Evolutionary conservation across 2,888 invertebrate species (phyloP).

Genomic region (Rhagonycha lutea): DNA sequence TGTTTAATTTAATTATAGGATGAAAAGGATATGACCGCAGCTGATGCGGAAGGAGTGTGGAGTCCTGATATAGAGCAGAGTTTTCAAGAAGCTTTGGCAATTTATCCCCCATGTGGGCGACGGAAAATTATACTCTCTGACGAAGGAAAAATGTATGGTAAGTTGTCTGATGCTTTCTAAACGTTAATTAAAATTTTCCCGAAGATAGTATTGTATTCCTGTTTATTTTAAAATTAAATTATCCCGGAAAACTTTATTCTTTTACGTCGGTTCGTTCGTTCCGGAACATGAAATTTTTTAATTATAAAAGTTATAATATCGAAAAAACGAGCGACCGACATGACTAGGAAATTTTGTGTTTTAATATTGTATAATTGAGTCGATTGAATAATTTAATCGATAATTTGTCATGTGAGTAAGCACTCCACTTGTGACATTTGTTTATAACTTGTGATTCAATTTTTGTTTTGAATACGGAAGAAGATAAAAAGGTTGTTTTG

Average conservation of each 20-base stretch:
- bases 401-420: background rate
- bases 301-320: background rate
- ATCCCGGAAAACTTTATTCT: background rate
- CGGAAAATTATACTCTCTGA: slow-evolving; percentile 99
- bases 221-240: background rate
- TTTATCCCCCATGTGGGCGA: slow-evolving; percentile 99
- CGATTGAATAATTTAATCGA: background rate
- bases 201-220: background rate
- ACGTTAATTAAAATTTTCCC: background rate
- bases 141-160: slow-evolving; percentile 99
- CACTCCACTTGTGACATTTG: background rate
- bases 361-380: background rate
- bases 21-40: slow-evolving; percentile 89
- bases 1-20: slow-evolving; percentile 58
- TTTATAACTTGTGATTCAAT: background rate
- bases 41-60: slow-evolving; percentile 99
- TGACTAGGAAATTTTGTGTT: background rate
- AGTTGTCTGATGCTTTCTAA: slow-evolving; percentile 58
- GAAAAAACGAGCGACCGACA: background rate
- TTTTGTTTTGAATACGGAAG: background rate
- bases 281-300: background rate
- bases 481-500: background rate
- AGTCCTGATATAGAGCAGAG: slow-evolving; percentile 99
- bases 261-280: background rate
- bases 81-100: slow-evolving; percentile 99